Conservation (phyloP, 2,113 vertebrate species). For the Strix uralensis region DNA sequence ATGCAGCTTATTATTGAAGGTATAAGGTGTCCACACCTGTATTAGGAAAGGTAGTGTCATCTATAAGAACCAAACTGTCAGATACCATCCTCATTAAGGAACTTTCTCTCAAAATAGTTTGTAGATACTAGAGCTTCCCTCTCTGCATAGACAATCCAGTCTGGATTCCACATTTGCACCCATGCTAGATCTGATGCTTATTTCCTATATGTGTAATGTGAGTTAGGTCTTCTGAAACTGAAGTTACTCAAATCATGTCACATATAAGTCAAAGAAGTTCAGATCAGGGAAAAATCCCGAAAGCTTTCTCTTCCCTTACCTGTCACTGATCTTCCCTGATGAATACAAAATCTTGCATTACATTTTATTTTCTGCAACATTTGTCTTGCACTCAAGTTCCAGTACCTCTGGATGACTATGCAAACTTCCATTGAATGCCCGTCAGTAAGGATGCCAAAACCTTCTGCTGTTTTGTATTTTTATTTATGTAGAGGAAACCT, state of each 20-base stretch:
- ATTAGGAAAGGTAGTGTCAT: background rate
- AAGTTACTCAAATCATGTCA: background rate
- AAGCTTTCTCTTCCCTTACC: background rate
- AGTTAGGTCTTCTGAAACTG: background rate
- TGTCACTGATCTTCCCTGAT: background rate
- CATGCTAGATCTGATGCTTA: background rate
- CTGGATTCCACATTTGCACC: background rate
- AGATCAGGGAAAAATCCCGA: background rate
- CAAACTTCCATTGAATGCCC: background rate
- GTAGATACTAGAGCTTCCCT: background rate
- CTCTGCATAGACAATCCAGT: background rate
- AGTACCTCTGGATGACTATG: background rate
- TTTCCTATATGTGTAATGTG: background rate
- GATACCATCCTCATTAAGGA: background rate
- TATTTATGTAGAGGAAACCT: background rate
- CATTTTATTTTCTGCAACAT: background rate
- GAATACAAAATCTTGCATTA: background rate
- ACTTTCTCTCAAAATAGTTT: background rate
- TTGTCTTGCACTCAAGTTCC: background rate
- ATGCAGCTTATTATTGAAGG: background rate
- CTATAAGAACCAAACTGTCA: background rate
- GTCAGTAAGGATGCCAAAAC: background rate
- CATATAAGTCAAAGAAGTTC: background rate
- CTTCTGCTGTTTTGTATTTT: background rate
- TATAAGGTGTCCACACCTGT: accelerated